These are phyloP conservation scores for Sebastes vulpes DNA, from an alignment of 2,797 vertebrate genomes.

Conservation along the genomic window DNA sequence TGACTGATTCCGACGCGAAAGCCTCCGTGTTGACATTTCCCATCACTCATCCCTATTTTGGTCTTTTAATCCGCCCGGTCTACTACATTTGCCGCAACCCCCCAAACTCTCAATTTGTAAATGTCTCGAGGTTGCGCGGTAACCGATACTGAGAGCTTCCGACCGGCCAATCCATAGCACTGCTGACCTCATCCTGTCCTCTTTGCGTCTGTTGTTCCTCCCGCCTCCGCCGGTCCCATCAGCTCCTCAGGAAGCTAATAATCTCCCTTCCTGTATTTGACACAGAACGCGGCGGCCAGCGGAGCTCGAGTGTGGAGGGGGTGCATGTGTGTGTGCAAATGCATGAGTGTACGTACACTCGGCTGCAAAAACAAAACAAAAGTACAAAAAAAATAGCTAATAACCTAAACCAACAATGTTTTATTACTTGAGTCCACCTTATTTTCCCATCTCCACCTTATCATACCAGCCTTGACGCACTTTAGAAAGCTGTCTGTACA, in stretches of 20 bases:
- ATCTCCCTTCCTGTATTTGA: slow-evolving; percentile 77
- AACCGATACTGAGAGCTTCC: slow-evolving; percentile 49
- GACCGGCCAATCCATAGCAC: slow-evolving; percentile 31
- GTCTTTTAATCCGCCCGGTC: slow-evolving; percentile 35
- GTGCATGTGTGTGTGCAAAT: not conserved
- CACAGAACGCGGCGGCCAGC: slow-evolving; percentile 28
- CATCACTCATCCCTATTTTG: slow-evolving; percentile 45
- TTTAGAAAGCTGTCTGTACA: not conserved
- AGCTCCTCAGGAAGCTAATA: slow-evolving; percentile 77
- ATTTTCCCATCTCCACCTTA: not conserved
- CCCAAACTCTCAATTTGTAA: slow-evolving; percentile 32
- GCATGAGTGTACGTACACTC: not conserved
- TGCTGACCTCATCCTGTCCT: slow-evolving; percentile 61
- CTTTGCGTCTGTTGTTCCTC: slow-evolving; percentile 9
- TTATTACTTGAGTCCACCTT: not conserved
- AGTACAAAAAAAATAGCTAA: not conserved
- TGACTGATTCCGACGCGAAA: slow-evolving; percentile 27
- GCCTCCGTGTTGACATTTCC: slow-evolving; percentile 22
- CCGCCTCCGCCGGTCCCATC: slow-evolving; percentile 21
- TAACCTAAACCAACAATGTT: not conserved
- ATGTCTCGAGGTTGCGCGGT: slow-evolving; percentile 17
- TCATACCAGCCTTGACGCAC: not conserved
- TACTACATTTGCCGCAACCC: slow-evolving; percentile 5
- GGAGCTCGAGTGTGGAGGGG: not conserved
- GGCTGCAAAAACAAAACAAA: not conserved